Base-by-base conservation (phyloP, 1,140 invertebrate genomes). In the Lepidurus apus region DNA sequence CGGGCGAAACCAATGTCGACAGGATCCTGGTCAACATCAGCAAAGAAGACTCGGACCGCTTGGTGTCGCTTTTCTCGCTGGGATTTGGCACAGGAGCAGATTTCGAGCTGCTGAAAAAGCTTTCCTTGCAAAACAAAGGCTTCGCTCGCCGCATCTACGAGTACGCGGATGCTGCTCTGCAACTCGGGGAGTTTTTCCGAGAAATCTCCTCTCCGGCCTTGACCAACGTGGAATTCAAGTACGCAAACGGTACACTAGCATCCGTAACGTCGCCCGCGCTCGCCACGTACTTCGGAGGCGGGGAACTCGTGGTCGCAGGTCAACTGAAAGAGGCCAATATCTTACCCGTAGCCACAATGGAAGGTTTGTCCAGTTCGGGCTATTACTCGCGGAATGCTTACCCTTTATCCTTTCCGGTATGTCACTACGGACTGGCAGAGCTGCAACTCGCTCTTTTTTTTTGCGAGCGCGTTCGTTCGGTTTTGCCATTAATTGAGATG, bases 141-240 rank as follows among this genome's bases (percentile, higher is more conserved):
- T 90, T 92, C 83, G 89, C 90, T 78, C 86, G 91, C 34, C 90
- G 90, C 83, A 93, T 93, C 76, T 93, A 92, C 83, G 91, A 91
- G 84, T 91, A 88, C 44, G 86, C 90, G 0, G 91, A 93, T 84
- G 90, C 91, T 6, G 87, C 88, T 78, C 84, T 92, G 24, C 91
- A 93, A 84, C 85, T 93, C 9, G 86, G 88, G 65, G 88, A 90
- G 82, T 93, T 93, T 85, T 93, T 92, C 85, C 86, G 88, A 74
- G 88, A 92, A 84, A 88, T 93, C 73, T 88, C 91, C 1, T 91
- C 90, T 0, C 91, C 91, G 4, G 82, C 93, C 1, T 84, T 93
- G 17, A 85, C 89, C 0, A 88, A 92, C 81, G 88, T 93, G 21
- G 87, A 87, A 3, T 91, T 93, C 82, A 85, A 86, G 34, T 93